Percentiles rank a stretch among this genome's conserved stretches.
phyloP scores from a whole-genome alignment of 2,113 vertebrate species.

The Alethe diademata region DNA sequence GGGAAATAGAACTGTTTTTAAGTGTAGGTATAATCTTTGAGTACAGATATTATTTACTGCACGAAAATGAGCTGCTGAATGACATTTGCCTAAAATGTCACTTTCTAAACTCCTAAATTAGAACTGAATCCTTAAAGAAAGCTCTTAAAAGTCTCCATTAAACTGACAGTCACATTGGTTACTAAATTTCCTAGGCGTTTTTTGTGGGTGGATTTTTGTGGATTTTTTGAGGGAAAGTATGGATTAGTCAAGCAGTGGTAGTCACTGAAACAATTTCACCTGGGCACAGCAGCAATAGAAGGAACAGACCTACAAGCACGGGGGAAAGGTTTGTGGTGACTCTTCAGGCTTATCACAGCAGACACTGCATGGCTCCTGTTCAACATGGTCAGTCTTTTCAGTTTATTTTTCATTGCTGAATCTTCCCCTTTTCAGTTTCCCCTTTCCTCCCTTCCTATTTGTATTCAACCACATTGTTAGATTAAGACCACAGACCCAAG shows the following conservation, averaged over 20 bases:
- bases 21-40: neutral
- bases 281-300: neutral
- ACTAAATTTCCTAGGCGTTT: neutral
- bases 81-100: slow-evolving; percentile 19
- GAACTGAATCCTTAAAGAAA: neutral
- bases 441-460: neutral
- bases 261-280: neutral
- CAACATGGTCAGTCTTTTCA: neutral
- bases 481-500: neutral
- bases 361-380: neutral
- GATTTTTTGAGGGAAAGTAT: neutral
- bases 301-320: neutral
- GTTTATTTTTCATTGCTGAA: neutral
- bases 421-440: neutral
- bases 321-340: neutral
- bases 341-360: neutral
- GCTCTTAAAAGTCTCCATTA: neutral
- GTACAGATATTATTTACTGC: neutral
- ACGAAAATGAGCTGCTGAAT: neutral
- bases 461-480: neutral
- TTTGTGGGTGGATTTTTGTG: neutral
- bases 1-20: neutral
- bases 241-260: neutral
- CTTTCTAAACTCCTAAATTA: neutral
- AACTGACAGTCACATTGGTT: neutral